Conservation (phyloP, 2,888 invertebrate genomes). For the Lamellibrachia satsuma region DNA sequence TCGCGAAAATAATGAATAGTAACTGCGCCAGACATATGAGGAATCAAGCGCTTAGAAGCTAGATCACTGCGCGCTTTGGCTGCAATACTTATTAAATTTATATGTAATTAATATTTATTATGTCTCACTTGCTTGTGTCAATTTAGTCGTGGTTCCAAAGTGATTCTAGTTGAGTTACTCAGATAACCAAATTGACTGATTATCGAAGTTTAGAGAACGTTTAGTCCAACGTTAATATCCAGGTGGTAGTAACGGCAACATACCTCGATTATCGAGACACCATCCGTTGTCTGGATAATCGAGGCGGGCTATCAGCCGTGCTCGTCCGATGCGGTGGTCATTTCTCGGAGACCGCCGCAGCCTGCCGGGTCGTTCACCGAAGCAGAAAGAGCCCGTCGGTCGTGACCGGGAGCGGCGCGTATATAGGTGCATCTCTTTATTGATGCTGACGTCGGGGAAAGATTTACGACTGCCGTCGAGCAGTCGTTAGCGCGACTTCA, state of each 20-base stretch:
- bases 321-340: neutral
- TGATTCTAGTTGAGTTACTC: no score
- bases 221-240: no score
- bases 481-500: neutral
- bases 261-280: no score
- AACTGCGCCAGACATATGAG: neutral
- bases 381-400: neutral
- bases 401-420: neutral
- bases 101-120: no score
- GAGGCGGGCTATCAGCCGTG: no score
- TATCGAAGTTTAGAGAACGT: no score
- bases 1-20: no score
- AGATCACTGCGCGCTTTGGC: neutral
- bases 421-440: neutral
- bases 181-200: no score
- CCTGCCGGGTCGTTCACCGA: neutral
- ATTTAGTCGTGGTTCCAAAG: no score
- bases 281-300: no score
- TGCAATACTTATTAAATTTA: neutral
- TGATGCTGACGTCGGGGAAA: neutral
- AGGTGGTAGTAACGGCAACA: no score
- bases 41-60: neutral
- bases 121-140: no score
- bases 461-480: slow-evolving; percentile 12
- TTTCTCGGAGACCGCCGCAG: neutral